Conservation (phyloP, 2,113 vertebrate species). For the Oenanthe melanoleuca region DNA sequence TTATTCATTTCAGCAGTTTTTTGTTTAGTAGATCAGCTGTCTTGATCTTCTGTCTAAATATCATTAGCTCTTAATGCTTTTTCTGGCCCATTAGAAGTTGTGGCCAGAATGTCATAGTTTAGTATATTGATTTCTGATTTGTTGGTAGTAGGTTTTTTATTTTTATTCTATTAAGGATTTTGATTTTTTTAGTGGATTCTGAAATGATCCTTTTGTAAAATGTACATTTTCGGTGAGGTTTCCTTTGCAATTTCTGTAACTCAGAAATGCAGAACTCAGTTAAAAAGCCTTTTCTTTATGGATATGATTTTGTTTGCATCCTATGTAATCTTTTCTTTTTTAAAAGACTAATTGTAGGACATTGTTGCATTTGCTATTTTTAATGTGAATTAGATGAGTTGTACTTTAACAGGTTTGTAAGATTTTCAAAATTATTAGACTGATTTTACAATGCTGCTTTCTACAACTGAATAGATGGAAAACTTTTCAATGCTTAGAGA, state of each 20-base stretch:
- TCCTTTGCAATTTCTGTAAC: not conserved
- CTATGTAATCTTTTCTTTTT: not conserved
- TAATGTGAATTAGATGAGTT: not conserved
- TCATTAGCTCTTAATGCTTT: not conserved
- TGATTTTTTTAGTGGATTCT: not conserved
- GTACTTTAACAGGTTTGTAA: not conserved
- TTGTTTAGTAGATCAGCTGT: not conserved
- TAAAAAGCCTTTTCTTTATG: not conserved
- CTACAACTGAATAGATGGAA: not conserved
- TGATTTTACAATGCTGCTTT: not conserved
- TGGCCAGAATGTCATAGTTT: not conserved
- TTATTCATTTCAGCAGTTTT: not conserved
- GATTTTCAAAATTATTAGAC: not conserved
- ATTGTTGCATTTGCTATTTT: not conserved
- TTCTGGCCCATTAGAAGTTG: not conserved
- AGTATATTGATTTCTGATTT: not conserved
- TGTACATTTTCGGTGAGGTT: not conserved
- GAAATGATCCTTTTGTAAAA: not conserved
- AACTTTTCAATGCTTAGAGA: not conserved
- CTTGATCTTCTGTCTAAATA: not conserved
- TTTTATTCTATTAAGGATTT: not conserved
- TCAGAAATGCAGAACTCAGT: not conserved
- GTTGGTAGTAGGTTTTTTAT: not conserved
- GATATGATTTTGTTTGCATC: not conserved
- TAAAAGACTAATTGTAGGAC: not conserved